Percentiles rank a stretch among this genome's conserved stretches.
Evolutionary conservation across 1,140 invertebrate species (phyloP).

Genomic region (Scaptomyza hsui): DNA sequence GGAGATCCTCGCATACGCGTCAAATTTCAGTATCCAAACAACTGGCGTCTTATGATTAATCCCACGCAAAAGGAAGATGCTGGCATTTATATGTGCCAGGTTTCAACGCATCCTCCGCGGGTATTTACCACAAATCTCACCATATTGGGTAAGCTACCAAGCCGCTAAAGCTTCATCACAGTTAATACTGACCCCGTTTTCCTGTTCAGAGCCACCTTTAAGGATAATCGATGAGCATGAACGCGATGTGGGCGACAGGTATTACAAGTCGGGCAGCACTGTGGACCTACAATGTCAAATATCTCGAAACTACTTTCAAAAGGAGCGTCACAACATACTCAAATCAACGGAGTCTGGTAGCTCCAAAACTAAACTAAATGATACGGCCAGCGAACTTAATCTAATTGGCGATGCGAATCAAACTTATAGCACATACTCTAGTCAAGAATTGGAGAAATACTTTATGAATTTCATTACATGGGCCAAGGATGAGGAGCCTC

Average conservation of each 20-base stretch:
- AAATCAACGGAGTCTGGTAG: conserved; percentile 50
- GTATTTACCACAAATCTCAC: conserved; percentile 87
- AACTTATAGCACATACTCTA: conserved; percentile 74
- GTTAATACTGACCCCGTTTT: neutral
- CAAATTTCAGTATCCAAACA: conserved; percentile 92
- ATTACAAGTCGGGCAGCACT: conserved; percentile 90
- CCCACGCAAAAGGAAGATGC: conserved; percentile 90
- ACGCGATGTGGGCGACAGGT: conserved; percentile 88
- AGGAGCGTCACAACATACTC: conserved; percentile 66
- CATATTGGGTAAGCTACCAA: conserved; percentile 85
- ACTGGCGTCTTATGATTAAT: conserved; percentile 91
- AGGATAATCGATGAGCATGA: conserved; percentile 88
- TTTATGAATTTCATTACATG: conserved; percentile 84
- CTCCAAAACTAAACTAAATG: conserved; percentile 36
- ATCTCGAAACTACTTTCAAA: conserved; percentile 83
- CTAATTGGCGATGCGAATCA: conserved; percentile 72
- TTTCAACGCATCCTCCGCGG: conserved; percentile 92
- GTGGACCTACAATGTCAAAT: conserved; percentile 88
- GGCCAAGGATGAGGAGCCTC: conserved; percentile 78
- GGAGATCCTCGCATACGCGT: conserved; percentile 89
- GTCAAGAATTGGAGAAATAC: conserved; percentile 80
- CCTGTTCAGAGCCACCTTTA: conserved; percentile 87
- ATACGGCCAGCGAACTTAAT: conserved; percentile 56
- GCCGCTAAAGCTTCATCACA: neutral
- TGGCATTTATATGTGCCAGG: conserved; percentile 93